Base-by-base conservation (phyloP, 2,797 vertebrate genomes). In the Manis crassicaudata region DNA sequence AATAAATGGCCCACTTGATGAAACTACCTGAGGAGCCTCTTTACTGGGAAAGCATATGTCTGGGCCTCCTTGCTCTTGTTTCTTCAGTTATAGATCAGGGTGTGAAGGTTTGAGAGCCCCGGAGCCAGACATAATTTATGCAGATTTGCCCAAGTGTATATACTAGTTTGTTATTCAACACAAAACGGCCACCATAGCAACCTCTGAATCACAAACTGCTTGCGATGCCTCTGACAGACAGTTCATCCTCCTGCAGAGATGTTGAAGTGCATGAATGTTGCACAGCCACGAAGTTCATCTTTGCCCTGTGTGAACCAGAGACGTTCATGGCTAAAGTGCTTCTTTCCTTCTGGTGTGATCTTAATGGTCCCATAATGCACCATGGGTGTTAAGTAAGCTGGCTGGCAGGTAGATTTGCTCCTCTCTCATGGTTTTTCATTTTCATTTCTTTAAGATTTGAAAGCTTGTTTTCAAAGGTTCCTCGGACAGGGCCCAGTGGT, bases 141-240 rank as follows among this genome's bases (percentile, higher is more conserved):
- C 84, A 98, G 93, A 97, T 98, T 98, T 97, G 76, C 96, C 97
- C 90, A 86, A 96, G 96, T 97, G 63, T 93, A 96, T 97, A 46
- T 89, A 94, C 40, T 11, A 97, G 95, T 97, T 97, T 97, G 98
- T 98, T 98, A 94, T 98, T 97, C 3, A 50, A 96, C 95, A 98
- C 96, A 97, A 94, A 97, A 94, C 81, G 92, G 98, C 97, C 97
- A n/a, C 97, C 97, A 98, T 98, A 97, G 98, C 98, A 98, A 98
- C 98, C 87, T 94, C 32, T 32, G 76, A 88, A 96, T 98, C 97
- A 97, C 97, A 96, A 96, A 98, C 75, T 88, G 29, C 85, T 98
- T 97, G 96, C 2, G 94, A 80, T 93, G 91, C 97, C 94, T 97
- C 93, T 0, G 96, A 98, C 98, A 97, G 97, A 96, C 0, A 50